Percentiles rank a stretch among this genome's conserved stretches.
Conservation (phyloP, 2,113 vertebrate genomes). For the Echinops telfairi region DNA sequence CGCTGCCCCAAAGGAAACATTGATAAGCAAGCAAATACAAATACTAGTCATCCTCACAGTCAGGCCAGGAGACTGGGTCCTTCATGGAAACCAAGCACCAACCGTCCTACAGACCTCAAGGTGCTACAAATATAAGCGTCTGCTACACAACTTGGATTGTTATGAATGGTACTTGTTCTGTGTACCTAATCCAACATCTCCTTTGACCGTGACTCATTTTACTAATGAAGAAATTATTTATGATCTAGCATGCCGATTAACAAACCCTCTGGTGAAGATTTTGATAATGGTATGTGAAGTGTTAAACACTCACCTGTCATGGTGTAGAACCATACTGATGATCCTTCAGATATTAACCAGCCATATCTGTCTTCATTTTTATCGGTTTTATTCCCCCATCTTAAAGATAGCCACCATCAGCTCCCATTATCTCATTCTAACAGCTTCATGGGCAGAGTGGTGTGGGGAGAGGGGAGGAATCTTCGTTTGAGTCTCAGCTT, state of each 20-base stretch:
- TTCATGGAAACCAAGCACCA: too few species aligned
- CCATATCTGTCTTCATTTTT: neutral
- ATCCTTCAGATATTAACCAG: neutral
- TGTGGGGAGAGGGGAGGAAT: neutral
- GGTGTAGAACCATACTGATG: neutral
- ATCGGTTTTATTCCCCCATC: neutral
- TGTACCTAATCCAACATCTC: slow-evolving; percentile 3
- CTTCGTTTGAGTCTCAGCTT: neutral
- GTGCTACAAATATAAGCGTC: neutral
- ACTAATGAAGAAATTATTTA: neutral
- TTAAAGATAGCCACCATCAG: neutral
- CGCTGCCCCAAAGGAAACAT: neutral
- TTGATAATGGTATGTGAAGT: neutral
- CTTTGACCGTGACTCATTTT: neutral
- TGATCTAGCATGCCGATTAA: neutral
- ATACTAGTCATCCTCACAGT: neutral
- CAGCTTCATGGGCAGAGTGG: neutral
- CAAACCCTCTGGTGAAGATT: neutral
- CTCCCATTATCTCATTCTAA: neutral
- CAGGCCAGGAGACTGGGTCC: too few species aligned
- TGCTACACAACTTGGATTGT: neutral
- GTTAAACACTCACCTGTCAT: neutral
- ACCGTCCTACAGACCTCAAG: neutral
- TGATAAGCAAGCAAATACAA: slow-evolving; percentile 10
- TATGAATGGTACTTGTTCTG: neutral